Conservation (phyloP, 2,113 vertebrate species). For the Scolopax mira region DNA sequence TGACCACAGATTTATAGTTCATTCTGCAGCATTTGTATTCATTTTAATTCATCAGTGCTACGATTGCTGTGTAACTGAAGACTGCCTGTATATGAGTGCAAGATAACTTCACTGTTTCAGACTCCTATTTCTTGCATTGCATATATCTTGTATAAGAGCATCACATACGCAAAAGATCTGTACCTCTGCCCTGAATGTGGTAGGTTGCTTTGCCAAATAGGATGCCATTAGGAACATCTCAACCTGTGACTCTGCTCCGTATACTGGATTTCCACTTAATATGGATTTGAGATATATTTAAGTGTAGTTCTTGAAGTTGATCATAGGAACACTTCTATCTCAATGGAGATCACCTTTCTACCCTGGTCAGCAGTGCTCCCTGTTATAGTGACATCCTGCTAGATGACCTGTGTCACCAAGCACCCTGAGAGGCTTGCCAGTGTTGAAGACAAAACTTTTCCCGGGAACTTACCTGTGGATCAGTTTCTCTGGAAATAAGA, state of each 20-base stretch:
- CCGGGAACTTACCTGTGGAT: background rate
- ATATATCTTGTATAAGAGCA: fast-evolving
- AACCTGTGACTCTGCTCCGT: background rate
- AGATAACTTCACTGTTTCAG: background rate
- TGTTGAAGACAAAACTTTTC: background rate
- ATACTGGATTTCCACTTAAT: background rate
- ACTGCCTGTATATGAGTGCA: background rate
- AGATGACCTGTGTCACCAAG: background rate
- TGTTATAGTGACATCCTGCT: fast-evolving
- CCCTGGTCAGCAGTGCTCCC: fast-evolving
- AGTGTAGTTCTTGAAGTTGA: background rate
- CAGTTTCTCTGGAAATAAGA: background rate
- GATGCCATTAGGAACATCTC: background rate
- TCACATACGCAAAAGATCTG: background rate
- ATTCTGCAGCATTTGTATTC: background rate
- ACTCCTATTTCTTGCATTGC: background rate
- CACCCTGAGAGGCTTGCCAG: background rate
- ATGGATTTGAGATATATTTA: background rate
- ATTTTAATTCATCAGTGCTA: background rate
- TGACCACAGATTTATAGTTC: background rate
- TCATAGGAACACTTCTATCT: background rate
- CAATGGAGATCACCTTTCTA: background rate
- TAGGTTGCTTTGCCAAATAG: background rate
- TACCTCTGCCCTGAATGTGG: background rate
- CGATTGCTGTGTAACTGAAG: background rate